phyloP scores from a whole-genome alignment of 2,888 invertebrate species.

The Plebejus argus region DNA sequence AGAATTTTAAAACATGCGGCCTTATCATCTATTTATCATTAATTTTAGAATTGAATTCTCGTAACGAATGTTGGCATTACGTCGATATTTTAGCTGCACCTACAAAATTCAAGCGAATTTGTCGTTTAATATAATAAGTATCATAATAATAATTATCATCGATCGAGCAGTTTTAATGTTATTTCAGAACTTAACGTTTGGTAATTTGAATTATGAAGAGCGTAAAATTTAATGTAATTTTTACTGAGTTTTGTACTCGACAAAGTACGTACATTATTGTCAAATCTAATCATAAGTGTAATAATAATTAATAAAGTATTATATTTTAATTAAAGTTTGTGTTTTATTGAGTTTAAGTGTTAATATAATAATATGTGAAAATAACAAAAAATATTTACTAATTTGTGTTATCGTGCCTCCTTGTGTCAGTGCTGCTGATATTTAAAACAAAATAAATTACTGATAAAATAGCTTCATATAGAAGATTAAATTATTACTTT shows the following conservation, averaged over 20 bases:
- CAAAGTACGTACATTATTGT: not conserved
- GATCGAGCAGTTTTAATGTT: not conserved
- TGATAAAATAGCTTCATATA: not conserved
- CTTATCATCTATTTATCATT: slow-evolving; percentile 3
- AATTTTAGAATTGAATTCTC: not conserved
- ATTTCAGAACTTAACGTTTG: not conserved
- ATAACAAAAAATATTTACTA: not conserved
- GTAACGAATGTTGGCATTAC: not conserved
- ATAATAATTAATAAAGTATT: slow-evolving; percentile 6
- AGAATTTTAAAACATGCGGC: not conserved
- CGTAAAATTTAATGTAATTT: not conserved
- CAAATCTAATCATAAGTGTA: slow-evolving; percentile 2
- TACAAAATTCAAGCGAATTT: not conserved
- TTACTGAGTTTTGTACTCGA: not conserved
- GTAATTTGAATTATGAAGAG: slow-evolving; percentile 16
- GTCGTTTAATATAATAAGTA: not conserved
- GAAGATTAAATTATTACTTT: not conserved
- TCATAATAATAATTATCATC: not conserved
- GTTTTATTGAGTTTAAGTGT: slow-evolving; percentile 9
- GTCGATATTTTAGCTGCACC: not conserved
- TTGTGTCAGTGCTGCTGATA: no score
- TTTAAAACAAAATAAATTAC: no score
- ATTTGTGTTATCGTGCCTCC: not conserved
- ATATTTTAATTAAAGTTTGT: not conserved
- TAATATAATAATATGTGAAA: not conserved